A percentile compares a stretch with the other conserved stretches of the same genome.
phyloP scores from a whole-genome alignment of 2,113 vertebrate genomes.

The Phalacrocorax brasilianus region DNA sequence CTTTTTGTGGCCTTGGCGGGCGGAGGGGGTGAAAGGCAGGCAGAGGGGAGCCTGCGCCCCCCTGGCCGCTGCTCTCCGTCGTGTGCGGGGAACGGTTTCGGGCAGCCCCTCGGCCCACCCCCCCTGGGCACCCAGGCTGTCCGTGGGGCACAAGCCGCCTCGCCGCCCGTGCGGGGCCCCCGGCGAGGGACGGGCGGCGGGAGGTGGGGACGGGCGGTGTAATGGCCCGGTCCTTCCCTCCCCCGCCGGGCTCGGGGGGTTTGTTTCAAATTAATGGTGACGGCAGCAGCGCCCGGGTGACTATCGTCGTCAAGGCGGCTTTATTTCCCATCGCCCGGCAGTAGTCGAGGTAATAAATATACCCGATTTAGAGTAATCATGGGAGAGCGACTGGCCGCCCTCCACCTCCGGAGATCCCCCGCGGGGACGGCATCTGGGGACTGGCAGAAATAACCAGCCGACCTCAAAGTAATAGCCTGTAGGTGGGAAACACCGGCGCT shows the following conservation, averaged over 20 bases:
- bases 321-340: not conserved
- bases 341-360: not conserved
- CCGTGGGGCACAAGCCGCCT: no score
- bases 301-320: not conserved
- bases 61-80: not conserved
- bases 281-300: not conserved
- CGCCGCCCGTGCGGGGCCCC: not conserved
- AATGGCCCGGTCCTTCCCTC: not conserved
- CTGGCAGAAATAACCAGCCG: not conserved
- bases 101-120: not conserved
- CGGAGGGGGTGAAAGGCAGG: no score
- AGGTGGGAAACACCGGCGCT: not conserved
- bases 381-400: not conserved
- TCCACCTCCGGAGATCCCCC: not conserved
- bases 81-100: not conserved
- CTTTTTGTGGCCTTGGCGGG: not conserved
- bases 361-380: not conserved
- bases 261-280: not conserved
- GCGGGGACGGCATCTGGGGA: not conserved
- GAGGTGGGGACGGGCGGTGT: not conserved
- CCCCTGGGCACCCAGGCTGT: not conserved
- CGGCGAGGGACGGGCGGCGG: not conserved
- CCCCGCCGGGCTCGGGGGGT: rapidly evolving
- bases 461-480: not conserved
- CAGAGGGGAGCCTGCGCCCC: rapidly evolving